Base-by-base conservation (phyloP, 2,797 vertebrate species). In the Nyctibius grandis region DNA sequence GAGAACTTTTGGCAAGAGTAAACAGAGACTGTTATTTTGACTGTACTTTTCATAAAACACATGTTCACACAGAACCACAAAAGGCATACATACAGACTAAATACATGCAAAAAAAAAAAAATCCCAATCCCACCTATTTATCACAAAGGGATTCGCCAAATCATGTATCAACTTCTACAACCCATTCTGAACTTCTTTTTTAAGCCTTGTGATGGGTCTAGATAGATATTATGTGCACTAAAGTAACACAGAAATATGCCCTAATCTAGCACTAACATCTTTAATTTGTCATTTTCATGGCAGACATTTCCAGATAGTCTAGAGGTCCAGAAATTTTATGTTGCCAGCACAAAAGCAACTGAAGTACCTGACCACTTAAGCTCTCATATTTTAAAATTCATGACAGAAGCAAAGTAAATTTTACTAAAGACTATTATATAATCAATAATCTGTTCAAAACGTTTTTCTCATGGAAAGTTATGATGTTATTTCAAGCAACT, bases 11-110 rank as follows among this genome's bases (percentile, higher is more conserved):
- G 84, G 83, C 85, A 93, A 81, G 59, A 91, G 84, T 95, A 97
- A 96, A 96, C 79, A 95, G 87, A 95, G 94, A 93, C 72, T 97
- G 92, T 92, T 96, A 90, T 95, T 96, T 95, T 89, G 90, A 96
- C 73, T 83, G 0, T 72, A 83, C 60, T 83, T 95, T 91, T 96
- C 95, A 95, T 83, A 88, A 93, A 95, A 94, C 95, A 95, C 95
- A 94, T 96, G 94, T 94, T 93, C 91, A 29, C 45, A 61, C 67
- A 94, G 88, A 95, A 95, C 65, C 54, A 75, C 77, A 91, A 92
- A 93, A 95, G 63, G 64, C 88, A 74, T 48, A 80, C 13, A 69
- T 82, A 60, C 40, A 88, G 83, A 89, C 47, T 59, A 85, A 95
- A 89, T 76, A 48, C 22, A 89, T 9, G 34, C 4, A 21, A 54